Base-by-base conservation (phyloP, 1,140 invertebrate species). In the Trigoniulus corallinus region DNA sequence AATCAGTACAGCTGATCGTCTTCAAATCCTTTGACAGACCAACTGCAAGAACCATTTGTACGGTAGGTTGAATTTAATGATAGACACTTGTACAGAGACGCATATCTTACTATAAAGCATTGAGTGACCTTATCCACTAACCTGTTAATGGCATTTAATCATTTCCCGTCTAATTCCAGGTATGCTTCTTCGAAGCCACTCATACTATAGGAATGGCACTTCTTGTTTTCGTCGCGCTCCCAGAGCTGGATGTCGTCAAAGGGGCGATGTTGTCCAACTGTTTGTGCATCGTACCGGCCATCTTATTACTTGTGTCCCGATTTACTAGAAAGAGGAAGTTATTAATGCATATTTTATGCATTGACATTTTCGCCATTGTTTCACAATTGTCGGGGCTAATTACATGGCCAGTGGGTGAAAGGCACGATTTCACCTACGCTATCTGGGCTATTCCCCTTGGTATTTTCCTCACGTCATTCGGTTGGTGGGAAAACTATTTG, bases 401-500 rank as follows among this genome's bases (percentile, higher is more conserved):
- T 13, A 18, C 66, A 2, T 67, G 66, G 66, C 64, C 66, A 1
- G 25, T 56, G 3, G 34, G 22, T 1, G 26, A 46, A 27, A 20
- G 15, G 1, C 37, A 40, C 51, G 25, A 54, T 2, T 20, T 15
- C 52, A 37, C 22, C 18, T 24, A 24, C 10, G 3, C n/a, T 2
- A 48, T 62, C 21, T 71, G 66, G 66, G 57, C 69, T 47, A 52
- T 73, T 13, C 68, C 71, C 3, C 50, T 72, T 3, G 55, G 65
- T 10, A 54, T 71, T 2, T 43, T 74, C 37, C 57, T 74, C 1
- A 64, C 72, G 18, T 74, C 72, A 3, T 57, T 68, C n/a, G 64
- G 64, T 2, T 73, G 67, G 61, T 74, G 72, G 72, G 70, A 74
- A 55, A 72, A 73, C 58, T 74, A 62, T 58, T 64, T 72, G 0